phyloP scores from a whole-genome alignment of 1,140 invertebrate genomes.

The Steinernema khuongi region DNA sequence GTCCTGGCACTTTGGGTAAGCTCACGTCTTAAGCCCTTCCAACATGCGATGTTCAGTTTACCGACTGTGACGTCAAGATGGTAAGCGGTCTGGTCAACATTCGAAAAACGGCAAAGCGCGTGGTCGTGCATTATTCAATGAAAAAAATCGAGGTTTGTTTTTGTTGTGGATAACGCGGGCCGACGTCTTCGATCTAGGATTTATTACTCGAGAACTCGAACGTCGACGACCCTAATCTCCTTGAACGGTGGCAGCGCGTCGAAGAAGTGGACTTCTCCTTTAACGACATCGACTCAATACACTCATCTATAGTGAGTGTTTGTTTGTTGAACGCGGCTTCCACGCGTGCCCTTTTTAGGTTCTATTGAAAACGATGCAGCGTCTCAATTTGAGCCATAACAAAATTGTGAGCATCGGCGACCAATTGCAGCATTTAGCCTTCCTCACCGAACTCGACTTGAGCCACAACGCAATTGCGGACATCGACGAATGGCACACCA shows the following conservation, averaged over 20 bases:
- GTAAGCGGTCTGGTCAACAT: conserved; percentile 32
- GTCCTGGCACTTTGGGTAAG: conserved; percentile 36
- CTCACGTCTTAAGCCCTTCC: background rate
- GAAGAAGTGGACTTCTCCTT: conserved; percentile 71
- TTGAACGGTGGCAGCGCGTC: conserved; percentile 66
- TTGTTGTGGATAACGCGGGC: background rate
- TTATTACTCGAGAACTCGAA: conserved; percentile 54
- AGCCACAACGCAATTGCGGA: conserved; percentile 69
- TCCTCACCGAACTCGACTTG: conserved; percentile 71
- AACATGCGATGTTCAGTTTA: conserved; percentile 23
- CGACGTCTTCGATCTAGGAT: conserved; percentile 25
- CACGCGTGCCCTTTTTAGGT: conserved; percentile 60
- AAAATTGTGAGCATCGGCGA: conserved; percentile 68
- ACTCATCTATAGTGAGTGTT: conserved; percentile 68
- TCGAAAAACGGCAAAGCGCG: conserved; percentile 20
- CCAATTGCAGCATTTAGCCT: conserved; percentile 72
- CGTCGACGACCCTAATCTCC: conserved; percentile 43
- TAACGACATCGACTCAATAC: conserved; percentile 73
- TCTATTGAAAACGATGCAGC: conserved; percentile 71
- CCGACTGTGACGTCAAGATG: conserved; percentile 32
- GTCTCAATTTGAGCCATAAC: conserved; percentile 71
- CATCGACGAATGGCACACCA: conserved; percentile 73
- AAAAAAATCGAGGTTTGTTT: conserved; percentile 22
- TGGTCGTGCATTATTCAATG: conserved; percentile 41
- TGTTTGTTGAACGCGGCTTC: conserved; percentile 8